A percentile compares a stretch with the other conserved stretches of the same genome.
These are phyloP conservation scores for Drosophila rubida DNA, from an alignment of 2,888 invertebrate genomes.

Conservation along the genomic window DNA sequence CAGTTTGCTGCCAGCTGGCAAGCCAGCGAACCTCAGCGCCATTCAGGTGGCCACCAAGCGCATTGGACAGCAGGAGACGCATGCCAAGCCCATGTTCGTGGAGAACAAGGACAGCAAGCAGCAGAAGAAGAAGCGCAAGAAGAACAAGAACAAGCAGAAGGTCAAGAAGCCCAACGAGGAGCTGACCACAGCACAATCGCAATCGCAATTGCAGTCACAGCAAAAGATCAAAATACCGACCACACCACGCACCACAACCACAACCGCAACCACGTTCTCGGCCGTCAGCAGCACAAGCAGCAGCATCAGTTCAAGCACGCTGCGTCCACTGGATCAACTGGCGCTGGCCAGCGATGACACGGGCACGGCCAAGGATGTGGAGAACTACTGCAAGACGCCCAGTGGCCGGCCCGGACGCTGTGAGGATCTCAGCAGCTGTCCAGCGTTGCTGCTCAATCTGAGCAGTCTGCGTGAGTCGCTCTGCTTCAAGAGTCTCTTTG, in stretches of 20 bases:
- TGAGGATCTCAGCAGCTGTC: constrained; percentile 95
- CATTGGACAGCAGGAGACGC: constrained; percentile 59
- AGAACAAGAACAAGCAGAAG: constrained; percentile 82
- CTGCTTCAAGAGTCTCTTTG: constrained; percentile 95
- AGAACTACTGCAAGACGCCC: constrained; percentile 91
- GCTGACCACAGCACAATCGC: constrained; percentile 32
- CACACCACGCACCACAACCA: constrained; percentile 77
- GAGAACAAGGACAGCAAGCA: constrained; percentile 83
- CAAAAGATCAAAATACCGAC: constrained; percentile 76
- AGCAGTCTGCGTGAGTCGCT: constrained; percentile 93
- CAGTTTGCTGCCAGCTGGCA: constrained; percentile 61
- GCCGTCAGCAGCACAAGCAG: constrained; percentile 32
- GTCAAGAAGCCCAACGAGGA: constrained; percentile 81
- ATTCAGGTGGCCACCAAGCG: constrained; percentile 72
- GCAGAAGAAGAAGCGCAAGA: constrained; percentile 81
- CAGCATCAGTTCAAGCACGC: constrained; percentile 32
- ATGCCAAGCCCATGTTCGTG: constrained; percentile 72
- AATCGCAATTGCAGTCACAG: constrained; percentile 26
- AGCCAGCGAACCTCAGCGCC: constrained; percentile 62
- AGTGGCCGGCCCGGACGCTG: constrained; percentile 92
- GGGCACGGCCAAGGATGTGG: constrained; percentile 86
- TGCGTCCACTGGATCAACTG: constrained; percentile 65
- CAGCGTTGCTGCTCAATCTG: constrained; percentile 92
- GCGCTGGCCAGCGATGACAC: constrained; percentile 85
- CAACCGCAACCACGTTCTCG: constrained; percentile 8